A percentile compares a stretch with the other conserved stretches of the same genome.
Conservation (phyloP, 2,888 invertebrate genomes). For the Parthenolecanium corni region DNA sequence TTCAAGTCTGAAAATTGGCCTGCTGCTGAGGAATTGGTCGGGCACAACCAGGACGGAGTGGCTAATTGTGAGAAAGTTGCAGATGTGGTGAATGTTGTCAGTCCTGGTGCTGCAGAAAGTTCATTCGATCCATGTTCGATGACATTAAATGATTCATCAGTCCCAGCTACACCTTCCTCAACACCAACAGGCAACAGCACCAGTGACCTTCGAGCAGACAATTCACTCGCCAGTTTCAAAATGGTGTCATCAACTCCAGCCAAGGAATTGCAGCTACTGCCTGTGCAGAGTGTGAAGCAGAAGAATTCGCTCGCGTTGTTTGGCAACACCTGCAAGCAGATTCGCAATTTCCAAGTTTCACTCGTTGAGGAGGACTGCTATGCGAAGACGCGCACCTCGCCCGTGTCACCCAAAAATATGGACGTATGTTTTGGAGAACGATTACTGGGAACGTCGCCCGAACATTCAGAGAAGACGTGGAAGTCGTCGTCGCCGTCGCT, state of each 20-base stretch:
- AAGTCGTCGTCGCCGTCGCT: not conserved
- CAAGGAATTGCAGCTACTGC: too few relatives aligned
- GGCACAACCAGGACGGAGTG: not conserved
- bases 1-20: slow-evolving; percentile 29
- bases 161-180: not conserved
- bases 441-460: not conserved
- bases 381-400: not conserved
- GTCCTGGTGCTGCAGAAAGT: too few relatives aligned
- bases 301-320: slow-evolving; percentile 18
- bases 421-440: slow-evolving; percentile 1
- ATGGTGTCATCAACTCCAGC: too few relatives aligned
- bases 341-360: slow-evolving; percentile 18
- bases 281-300: not conserved
- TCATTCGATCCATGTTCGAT: too few relatives aligned
- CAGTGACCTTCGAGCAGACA: too few relatives aligned
- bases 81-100: not conserved
- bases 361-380: slow-evolving; percentile 13
- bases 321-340: slow-evolving; percentile 11
- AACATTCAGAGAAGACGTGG: slow-evolving; percentile 17
- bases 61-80: not conserved
- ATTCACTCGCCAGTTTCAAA: too few relatives aligned
- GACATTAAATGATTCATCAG: too few relatives aligned
- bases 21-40: slow-evolving; percentile 20
- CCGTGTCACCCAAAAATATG: slow-evolving; percentile 5
- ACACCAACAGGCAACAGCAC: not conserved